Evolutionary conservation across 2,888 invertebrate genomes (phyloP).

Genomic region (Rhingia rostrata): DNA sequence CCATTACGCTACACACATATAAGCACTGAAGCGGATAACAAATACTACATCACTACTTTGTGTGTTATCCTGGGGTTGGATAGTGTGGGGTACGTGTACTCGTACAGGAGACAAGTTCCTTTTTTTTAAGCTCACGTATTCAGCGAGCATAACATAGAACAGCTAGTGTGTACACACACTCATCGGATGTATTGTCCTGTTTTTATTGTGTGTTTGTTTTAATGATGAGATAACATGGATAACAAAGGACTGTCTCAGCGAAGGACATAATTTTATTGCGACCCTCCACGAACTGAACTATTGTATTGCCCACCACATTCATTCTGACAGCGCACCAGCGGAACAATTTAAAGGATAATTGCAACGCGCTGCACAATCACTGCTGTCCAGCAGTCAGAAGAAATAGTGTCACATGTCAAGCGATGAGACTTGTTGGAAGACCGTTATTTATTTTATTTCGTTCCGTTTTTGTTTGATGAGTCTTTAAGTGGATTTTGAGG

Average conservation of each 20-base stretch:
- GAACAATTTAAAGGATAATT: conserved; percentile 58
- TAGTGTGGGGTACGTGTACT: neutral
- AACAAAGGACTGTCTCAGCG: conserved; percentile 52
- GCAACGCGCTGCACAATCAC: conserved; percentile 56
- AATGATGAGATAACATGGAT: conserved; percentile 68
- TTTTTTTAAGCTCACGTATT: neutral
- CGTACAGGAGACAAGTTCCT: neutral
- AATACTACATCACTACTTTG: conserved; percentile 51
- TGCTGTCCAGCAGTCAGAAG: conserved; percentile 40
- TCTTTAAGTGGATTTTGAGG: too few relatives aligned
- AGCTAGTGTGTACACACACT: neutral
- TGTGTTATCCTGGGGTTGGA: conserved; percentile 25
- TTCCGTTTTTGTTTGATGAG: too few relatives aligned
- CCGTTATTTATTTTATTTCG: neutral
- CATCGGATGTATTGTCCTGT: conserved; percentile 3
- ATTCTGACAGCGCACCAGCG: conserved; percentile 39
- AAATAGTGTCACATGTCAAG: conserved; percentile 52
- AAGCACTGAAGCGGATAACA: conserved; percentile 51
- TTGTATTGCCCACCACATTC: conserved; percentile 28
- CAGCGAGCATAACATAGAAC: neutral
- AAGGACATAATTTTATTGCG: conserved; percentile 62
- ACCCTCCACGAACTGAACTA: conserved; percentile 30
- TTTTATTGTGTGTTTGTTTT: conserved; percentile 54
- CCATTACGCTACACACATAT: neutral
- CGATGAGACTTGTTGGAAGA: conserved; percentile 13